Percentiles rank a stretch among this genome's conserved stretches.
phyloP scores from a whole-genome alignment of 2,113 vertebrate species.

The Calcarius ornatus region DNA sequence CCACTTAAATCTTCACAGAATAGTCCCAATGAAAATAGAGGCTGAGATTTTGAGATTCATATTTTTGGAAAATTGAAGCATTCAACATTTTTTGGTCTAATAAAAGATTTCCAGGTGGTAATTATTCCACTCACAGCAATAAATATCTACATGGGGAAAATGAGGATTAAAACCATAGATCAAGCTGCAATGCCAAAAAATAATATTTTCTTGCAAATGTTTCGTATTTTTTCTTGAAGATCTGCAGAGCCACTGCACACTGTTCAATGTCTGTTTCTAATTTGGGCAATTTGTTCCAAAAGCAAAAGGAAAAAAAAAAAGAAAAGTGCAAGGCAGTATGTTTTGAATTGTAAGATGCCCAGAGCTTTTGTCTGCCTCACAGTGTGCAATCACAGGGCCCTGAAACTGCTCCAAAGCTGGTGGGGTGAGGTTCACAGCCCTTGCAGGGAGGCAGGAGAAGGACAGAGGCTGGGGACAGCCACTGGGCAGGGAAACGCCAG shows the following conservation, averaged over 20 bases:
- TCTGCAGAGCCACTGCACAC: background rate
- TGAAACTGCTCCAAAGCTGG: background rate
- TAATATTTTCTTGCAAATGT: constrained; percentile 43
- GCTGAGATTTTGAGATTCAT: constrained; percentile 5
- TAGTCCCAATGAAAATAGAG: background rate
- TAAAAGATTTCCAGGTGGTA: constrained; percentile 42
- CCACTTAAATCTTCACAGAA: constrained; percentile 4
- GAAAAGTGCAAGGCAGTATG: background rate
- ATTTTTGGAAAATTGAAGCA: constrained; percentile 59
- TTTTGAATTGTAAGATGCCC: constrained; percentile 38
- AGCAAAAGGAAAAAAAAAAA: background rate
- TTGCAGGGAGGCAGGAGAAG: background rate
- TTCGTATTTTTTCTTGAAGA: constrained; percentile 49
- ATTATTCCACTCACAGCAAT: constrained; percentile 37
- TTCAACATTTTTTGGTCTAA: constrained; percentile 24
- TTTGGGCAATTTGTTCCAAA: constrained; percentile 60
- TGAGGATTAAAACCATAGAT: background rate
- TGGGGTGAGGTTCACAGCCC: background rate
- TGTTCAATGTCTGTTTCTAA: constrained; percentile 54
- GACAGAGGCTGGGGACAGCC: background rate
- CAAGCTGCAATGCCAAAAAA: background rate
- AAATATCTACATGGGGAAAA: constrained; percentile 12
- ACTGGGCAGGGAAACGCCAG: fast-evolving
- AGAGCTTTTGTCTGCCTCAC: constrained; percentile 19
- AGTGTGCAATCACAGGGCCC: background rate